Evolutionary conservation across 2,113 vertebrate species (phyloP).

Genomic region (Microcebus tavaratra): DNA sequence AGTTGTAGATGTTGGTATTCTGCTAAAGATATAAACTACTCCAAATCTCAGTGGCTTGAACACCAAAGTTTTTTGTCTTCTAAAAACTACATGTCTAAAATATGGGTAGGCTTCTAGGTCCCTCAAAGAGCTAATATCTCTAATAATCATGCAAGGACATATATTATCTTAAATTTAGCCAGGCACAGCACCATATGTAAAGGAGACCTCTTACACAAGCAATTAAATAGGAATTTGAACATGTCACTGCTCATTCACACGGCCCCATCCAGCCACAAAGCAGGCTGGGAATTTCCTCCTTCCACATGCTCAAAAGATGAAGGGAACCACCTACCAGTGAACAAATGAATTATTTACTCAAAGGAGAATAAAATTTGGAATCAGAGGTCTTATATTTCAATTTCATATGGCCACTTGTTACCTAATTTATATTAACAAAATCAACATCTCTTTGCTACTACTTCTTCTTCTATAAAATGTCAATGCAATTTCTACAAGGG

Average conservation of each 20-base stretch:
- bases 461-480: background rate
- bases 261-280: too few relatives aligned
- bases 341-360: background rate
- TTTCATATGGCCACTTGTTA: background rate
- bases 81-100: background rate
- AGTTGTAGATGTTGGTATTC: background rate
- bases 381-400: background rate
- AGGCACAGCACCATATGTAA: background rate
- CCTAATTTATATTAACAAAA: background rate
- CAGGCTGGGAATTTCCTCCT: background rate
- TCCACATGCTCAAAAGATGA: background rate
- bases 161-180: background rate
- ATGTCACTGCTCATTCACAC: background rate
- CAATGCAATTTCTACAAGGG: background rate
- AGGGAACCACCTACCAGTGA: background rate
- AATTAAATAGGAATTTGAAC: background rate
- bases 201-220: accelerated
- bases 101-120: background rate
- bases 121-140: background rate
- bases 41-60: background rate
- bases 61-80: background rate
- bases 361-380: background rate
- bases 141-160: background rate
- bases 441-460: background rate
- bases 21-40: background rate